Conservation (phyloP, 2,797 vertebrate species). For the Hypotaenidia okinawae region DNA sequence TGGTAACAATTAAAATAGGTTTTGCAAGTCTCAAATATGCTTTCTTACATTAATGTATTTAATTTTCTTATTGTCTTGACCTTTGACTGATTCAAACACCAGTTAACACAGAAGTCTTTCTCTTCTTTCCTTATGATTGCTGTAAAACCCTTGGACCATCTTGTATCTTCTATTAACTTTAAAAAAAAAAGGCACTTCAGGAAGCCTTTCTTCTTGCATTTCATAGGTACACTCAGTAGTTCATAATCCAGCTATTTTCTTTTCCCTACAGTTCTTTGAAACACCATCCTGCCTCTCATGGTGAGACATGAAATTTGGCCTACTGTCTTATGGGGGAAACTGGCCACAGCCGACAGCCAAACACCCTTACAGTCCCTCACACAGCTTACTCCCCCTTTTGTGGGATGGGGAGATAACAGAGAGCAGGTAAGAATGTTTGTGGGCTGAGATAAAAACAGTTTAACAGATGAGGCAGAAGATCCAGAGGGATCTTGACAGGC, state of each 20-base stretch:
- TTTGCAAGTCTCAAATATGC: neutral
- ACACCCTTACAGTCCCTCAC: neutral
- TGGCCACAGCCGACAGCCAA: neutral
- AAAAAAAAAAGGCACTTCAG: neutral
- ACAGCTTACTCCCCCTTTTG: neutral
- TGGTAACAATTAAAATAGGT: neutral
- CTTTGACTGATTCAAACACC: neutral
- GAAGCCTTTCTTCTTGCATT: neutral
- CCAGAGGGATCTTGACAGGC: too few species aligned
- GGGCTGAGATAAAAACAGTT: neutral
- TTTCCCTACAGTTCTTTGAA: neutral
- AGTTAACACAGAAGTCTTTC: neutral
- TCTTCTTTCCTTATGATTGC: neutral
- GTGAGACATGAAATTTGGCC: neutral
- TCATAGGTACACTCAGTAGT: neutral
- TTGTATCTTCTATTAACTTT: neutral
- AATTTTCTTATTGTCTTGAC: neutral
- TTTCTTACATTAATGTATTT: neutral
- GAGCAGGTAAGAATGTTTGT: neutral
- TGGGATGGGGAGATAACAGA: neutral
- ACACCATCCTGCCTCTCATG: neutral
- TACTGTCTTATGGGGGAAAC: fast-evolving
- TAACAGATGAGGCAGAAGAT: neutral
- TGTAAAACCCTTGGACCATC: neutral
- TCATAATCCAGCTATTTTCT: neutral